Evolutionary conservation across 2,888 invertebrate genomes (phyloP), one percentile per base, ranked within the genome.

Genomic region (Mechanitis mazaeus): DNA sequence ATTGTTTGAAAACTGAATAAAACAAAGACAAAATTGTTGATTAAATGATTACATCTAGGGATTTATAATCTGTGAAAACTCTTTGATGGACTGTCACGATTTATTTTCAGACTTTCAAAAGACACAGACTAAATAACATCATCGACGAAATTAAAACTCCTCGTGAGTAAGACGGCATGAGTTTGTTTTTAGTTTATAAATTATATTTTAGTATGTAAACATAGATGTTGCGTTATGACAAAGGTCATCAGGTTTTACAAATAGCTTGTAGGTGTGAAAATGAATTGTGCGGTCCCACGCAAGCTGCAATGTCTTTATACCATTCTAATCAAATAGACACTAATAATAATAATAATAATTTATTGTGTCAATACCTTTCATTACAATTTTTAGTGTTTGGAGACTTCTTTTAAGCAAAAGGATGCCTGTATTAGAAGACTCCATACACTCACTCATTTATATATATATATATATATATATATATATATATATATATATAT

Each of bases 1-100:
- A 78, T 92, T 93, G 90, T 94, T 91, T 72, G 90, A 84, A 90
- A 92, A 87, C 90, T 90, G 84, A 64, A 77, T 81, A 70, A 74
- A 66, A 67, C 63, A 64, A 69, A 42, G 7, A 56, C 33, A 38
- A 7, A 33, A 31, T 28, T 38, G 28, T 57, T 42, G 50, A 28
- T 50, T 42, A 31, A 50, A 50, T 35, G 7, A 33, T 42, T 50
- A 35, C n/a, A 60, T 58, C 47, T 61, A 33, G 56, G 55, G 61
- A 54, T 59, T 65, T 54, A 61, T 67, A 64, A 60, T 65, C 58
- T 28, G 31, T 50, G 50, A 12, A 45, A 31, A 45, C 59, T 60
- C 45, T 61, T 69, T 71, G 68, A 71, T 64, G 65, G 54, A 70
- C 66, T 70, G 69, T 77, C 77, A 77, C 64, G 71, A 64, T 76